Evolutionary conservation across 2,888 invertebrate genomes (phyloP), one percentile per base, ranked within the genome.

Genomic region (Trichacis sp.): DNA sequence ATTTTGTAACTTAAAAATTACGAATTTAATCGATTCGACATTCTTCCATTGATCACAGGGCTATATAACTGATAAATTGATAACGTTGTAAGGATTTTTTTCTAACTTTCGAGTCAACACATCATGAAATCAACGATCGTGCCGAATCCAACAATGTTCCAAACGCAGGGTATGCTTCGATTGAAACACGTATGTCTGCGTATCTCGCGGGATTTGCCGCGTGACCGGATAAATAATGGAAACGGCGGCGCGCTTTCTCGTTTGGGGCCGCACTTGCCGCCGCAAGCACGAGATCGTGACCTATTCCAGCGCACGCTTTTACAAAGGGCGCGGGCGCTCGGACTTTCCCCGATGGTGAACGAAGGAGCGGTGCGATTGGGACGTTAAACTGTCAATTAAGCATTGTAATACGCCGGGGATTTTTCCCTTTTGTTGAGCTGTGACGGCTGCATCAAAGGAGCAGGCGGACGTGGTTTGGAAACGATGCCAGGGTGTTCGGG

Each of bases 141-240:
- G n/a, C n/a, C n/a, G n/a, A n/a, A n/a, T n/a, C n/a, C n/a, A n/a
- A n/a, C n/a, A n/a, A n/a, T n/a, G n/a, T n/a, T n/a, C n/a, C n/a
- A n/a, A n/a, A n/a, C n/a, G n/a, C 20, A 48, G 48, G 45, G 60
- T 48, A 67, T 71, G 70, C 71, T 66, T 66, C 77, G 77, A 80
- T 80, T 79, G 78, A 77, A 76, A 73, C 76, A 75, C 74, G 77
- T 77, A 75, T 67, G 70, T 47, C 63, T 74, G 76, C 64, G 70
- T 72, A 74, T 76, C 77, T 77, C 72, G 50, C 38, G 74, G 77
- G 76, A 79, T 76, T 75, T 73, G 69, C 72, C 73, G 70, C 75
- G 75, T 70, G 74, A 77, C 77, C 76, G 73, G 78, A 78, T 79
- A 78, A 80, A 80, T 80, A 78, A 79, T 77, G 74, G 74, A 75